Percentiles rank a stretch among this genome's conserved stretches.
These are phyloP conservation scores for Calvadosia cruxmelitensis DNA, from an alignment of 30 jellyfish, hydroid and myxozoan genomes.

Conservation along the genomic window DNA sequence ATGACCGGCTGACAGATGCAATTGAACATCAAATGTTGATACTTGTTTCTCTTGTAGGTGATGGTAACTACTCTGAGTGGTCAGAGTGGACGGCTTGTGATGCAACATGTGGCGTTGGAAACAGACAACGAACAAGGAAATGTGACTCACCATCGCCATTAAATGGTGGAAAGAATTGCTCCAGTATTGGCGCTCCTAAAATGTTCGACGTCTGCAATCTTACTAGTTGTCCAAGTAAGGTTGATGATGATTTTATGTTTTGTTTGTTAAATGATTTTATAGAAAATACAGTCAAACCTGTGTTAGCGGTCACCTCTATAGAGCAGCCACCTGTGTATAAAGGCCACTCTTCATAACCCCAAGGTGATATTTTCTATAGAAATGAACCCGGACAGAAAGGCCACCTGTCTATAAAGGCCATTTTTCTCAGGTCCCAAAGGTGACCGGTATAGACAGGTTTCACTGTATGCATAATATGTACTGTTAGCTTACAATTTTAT, in stretches of 20 bases:
- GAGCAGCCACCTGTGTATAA: background rate
- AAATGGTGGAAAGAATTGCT: constrained; percentile 74
- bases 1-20: too few relatives aligned
- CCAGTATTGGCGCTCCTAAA: constrained; percentile 45
- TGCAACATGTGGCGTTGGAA: constrained; percentile 70
- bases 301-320: background rate
- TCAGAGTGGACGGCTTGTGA: constrained; percentile 83
- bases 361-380: background rate
- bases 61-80: constrained; percentile 89
- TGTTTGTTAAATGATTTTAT: too few relatives aligned
- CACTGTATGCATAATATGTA: background rate
- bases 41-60: constrained; percentile 20
- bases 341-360: background rate
- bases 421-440: background rate
- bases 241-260: too few relatives aligned
- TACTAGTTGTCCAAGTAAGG: constrained; percentile 76
- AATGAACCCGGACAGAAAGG: background rate
- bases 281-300: background rate
- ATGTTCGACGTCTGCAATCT: constrained; percentile 52
- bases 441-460: background rate
- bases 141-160: constrained; percentile 82
- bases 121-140: constrained; percentile 38
- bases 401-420: background rate
- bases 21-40: too few relatives aligned
- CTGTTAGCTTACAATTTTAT: too few relatives aligned